phyloP scores from a whole-genome alignment of 2,888 invertebrate genomes.

The Caenorhabditis sp. region DNA sequence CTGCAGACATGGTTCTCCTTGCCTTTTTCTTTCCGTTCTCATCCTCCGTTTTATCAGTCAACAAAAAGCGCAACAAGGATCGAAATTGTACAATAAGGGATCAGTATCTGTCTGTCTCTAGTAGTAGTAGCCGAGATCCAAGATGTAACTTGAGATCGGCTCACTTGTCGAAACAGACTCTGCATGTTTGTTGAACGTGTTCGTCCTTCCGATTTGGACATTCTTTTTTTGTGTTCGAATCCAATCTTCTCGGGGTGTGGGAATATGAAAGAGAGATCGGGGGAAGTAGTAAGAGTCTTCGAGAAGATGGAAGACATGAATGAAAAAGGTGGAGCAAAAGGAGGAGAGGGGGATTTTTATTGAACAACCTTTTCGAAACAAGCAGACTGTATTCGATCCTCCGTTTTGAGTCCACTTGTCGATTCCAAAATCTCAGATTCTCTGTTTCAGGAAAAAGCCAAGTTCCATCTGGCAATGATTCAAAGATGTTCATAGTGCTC shows the following conservation, averaged over 20 bases:
- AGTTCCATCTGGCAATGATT: conserved; percentile 49
- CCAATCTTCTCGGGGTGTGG: conserved; percentile 25
- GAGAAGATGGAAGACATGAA: neutral
- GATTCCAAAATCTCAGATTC: conserved; percentile 25
- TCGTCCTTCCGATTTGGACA: conserved; percentile 48
- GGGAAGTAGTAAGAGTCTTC: conserved; percentile 19
- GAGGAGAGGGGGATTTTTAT: conserved; percentile 8
- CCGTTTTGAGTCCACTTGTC: conserved; percentile 9
- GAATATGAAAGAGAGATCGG: conserved; percentile 23
- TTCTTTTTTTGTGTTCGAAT: conserved; percentile 44
- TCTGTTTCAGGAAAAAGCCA: conserved; percentile 24
- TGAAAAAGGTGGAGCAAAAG: conserved; percentile 8
- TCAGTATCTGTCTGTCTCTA: conserved; percentile 22
- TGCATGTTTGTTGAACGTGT: conserved; percentile 65
- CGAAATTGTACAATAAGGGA: conserved; percentile 16
- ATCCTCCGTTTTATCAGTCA: neutral
- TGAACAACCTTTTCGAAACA: conserved; percentile 20
- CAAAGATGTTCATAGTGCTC: conserved; percentile 48
- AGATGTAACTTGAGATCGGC: conserved; percentile 55
- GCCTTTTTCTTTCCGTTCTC: neutral
- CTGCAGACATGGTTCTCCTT: neutral
- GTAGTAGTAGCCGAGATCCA: neutral
- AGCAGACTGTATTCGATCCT: neutral
- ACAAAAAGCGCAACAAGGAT: conserved; percentile 15
- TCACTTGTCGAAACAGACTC: conserved; percentile 38